These are phyloP conservation scores for Geococcyx californianus DNA, from an alignment of 2,113 vertebrate genomes.

Conservation along the genomic window DNA sequence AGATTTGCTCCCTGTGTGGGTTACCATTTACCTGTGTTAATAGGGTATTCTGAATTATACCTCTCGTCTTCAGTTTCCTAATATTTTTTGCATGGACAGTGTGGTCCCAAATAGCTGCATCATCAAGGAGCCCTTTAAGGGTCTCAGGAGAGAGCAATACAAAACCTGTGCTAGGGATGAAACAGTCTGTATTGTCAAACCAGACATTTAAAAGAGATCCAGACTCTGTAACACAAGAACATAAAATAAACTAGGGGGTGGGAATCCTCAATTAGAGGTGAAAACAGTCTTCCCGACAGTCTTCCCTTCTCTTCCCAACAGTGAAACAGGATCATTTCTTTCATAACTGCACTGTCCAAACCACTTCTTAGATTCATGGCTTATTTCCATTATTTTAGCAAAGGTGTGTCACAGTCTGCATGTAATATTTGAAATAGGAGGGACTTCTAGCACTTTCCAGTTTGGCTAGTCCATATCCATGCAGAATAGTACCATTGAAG, in stretches of 20 bases:
- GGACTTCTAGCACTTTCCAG: neutral
- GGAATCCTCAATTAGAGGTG: neutral
- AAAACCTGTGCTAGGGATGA: neutral
- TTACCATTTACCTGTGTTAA: neutral
- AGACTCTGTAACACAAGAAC: neutral
- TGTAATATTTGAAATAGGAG: neutral
- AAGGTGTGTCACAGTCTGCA: neutral
- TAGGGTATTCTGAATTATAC: neutral
- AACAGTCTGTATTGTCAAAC: neutral
- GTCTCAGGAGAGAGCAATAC: neutral
- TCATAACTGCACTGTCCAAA: neutral
- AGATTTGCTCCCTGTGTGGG: neutral
- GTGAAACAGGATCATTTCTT: conserved; percentile 3
- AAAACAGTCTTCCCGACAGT: neutral
- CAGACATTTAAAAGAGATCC: neutral
- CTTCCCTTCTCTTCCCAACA: neutral
- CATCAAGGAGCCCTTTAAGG: neutral
- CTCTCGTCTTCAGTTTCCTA: neutral
- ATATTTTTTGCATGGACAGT: neutral
- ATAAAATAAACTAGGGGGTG: neutral
- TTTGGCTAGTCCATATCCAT: neutral
- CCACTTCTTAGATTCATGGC: neutral
- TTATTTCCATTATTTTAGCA: conserved; percentile 8
- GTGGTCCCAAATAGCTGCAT: neutral
- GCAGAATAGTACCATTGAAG: neutral